These are phyloP conservation scores for Erebia palarica DNA, from an alignment of 2,888 invertebrate genomes.

Conservation along the genomic window DNA sequence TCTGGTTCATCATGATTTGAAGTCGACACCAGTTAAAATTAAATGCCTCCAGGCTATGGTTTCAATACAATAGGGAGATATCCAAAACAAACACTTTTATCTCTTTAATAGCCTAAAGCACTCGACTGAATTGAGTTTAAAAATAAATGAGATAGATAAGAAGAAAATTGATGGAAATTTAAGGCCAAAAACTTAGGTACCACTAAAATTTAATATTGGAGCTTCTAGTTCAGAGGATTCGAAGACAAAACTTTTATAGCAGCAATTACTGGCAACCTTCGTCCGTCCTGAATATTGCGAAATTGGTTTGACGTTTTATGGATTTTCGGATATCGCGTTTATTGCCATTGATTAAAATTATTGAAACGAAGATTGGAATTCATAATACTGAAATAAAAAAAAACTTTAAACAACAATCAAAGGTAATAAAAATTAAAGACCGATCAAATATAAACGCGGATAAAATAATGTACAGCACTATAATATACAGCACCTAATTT, in stretches of 20 bases:
- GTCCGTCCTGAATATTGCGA: constrained; percentile 71
- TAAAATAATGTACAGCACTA: too few species aligned
- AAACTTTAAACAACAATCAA: background rate
- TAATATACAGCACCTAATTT: too few species aligned
- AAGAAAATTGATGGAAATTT: constrained; percentile 61
- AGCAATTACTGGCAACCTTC: constrained; percentile 74
- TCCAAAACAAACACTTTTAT: constrained; percentile 51
- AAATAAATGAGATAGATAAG: constrained; percentile 62
- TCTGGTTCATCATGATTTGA: constrained; percentile 11
- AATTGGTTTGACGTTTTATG: constrained; percentile 74
- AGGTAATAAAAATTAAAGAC: too few species aligned
- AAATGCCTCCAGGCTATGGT: constrained; percentile 24
- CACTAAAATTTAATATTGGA: constrained; percentile 75
- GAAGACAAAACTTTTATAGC: constrained; percentile 74
- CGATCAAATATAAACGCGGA: background rate
- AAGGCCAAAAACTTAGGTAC: constrained; percentile 64
- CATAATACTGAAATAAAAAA: background rate
- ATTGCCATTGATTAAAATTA: constrained; percentile 56
- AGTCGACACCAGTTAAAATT: constrained; percentile 24
- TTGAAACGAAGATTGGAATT: constrained; percentile 2
- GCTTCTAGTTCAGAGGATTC: constrained; percentile 54
- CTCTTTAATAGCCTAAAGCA: constrained; percentile 58
- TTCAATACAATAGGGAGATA: constrained; percentile 34
- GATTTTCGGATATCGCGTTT: constrained; percentile 61
- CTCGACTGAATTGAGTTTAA: constrained; percentile 59